A percentile compares a stretch with the other conserved stretches of the same genome.
These are phyloP conservation scores for Dromas ardeola DNA, from an alignment of 2,113 vertebrate species.

Conservation along the genomic window DNA sequence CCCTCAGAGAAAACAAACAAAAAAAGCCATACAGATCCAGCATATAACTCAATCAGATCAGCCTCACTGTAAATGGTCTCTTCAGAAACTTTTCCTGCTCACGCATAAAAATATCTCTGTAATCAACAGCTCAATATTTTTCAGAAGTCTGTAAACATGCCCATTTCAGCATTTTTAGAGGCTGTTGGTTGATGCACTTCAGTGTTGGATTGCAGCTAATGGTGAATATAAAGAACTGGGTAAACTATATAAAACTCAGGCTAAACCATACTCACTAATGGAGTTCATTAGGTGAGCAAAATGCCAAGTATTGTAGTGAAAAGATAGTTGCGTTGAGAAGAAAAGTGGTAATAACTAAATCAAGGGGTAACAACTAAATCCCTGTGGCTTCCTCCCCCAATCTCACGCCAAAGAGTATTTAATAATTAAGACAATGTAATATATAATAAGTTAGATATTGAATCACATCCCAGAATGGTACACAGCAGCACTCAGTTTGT, in stretches of 20 bases:
- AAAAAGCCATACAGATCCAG: background rate
- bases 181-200: background rate
- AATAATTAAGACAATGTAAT: background rate
- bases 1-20: conserved; percentile 18
- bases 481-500: background rate
- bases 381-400: background rate
- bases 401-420: background rate
- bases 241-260: background rate
- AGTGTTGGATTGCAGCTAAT: background rate
- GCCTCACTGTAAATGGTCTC: background rate
- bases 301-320: background rate
- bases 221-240: background rate
- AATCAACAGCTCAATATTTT: background rate
- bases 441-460: background rate
- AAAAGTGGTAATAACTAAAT: background rate
- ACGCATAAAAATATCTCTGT: background rate
- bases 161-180: background rate
- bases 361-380: background rate
- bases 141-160: background rate
- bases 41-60: background rate
- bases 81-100: background rate
- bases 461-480: background rate
- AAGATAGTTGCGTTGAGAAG: background rate
- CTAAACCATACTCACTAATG: background rate
- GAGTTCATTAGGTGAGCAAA: background rate